Conservation (phyloP, 2,113 vertebrate genomes). For the Vulpes vulpes region DNA sequence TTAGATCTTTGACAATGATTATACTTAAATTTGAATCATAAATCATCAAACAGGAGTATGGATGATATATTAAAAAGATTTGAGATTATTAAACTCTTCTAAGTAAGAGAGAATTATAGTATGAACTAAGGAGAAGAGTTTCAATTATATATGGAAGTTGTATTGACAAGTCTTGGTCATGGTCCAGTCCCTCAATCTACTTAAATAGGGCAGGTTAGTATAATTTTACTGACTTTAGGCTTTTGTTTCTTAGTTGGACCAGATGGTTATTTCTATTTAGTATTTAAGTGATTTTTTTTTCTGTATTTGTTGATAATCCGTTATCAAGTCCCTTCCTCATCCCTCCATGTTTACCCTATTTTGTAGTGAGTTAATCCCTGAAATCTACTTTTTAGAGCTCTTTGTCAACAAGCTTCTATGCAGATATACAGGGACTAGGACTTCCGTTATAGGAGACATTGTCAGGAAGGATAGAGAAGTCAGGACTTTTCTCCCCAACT, state of each 20-base stretch:
- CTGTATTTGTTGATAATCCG: not conserved
- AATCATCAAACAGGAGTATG: not conserved
- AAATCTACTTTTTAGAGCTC: not conserved
- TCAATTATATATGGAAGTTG: not conserved
- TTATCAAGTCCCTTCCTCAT: not conserved
- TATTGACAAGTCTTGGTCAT: not conserved
- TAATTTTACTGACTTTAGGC: not conserved
- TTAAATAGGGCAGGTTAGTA: not conserved
- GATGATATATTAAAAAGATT: not conserved
- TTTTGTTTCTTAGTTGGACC: conserved; percentile 19
- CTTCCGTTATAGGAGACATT: not conserved
- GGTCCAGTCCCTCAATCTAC: not conserved
- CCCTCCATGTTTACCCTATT: not conserved
- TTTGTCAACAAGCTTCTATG: not conserved
- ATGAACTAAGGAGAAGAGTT: conserved; percentile 3
- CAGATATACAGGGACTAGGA: too few relatives aligned
- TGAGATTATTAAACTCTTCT: not conserved
- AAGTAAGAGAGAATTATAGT: not conserved
- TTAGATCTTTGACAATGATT: not conserved
- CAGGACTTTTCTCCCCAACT: not conserved
- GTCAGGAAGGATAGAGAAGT: not conserved
- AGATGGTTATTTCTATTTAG: not conserved
- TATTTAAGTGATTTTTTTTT: not conserved
- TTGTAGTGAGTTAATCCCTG: not conserved
- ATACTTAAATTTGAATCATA: not conserved